These are phyloP conservation scores for Mionectes macconnelli DNA, from an alignment of 2,113 vertebrate genomes.

Conservation along the genomic window DNA sequence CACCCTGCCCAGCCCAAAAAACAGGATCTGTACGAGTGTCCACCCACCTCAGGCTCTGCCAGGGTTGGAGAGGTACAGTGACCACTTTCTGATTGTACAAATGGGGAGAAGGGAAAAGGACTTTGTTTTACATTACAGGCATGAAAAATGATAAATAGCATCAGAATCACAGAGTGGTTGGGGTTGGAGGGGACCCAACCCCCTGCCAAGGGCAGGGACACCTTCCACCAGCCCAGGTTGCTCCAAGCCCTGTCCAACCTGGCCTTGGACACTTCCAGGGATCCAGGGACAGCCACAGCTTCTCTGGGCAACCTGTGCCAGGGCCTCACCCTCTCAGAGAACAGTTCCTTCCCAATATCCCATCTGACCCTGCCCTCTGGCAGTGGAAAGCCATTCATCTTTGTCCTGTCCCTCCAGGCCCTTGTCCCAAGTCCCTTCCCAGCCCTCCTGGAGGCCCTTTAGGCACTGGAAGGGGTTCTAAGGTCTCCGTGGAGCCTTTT, in stretches of 20 bases:
- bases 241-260: accelerated
- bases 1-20: neutral
- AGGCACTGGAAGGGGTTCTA: accelerated
- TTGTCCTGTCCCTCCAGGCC: accelerated
- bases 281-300: neutral
- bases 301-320: neutral
- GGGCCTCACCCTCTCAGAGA: neutral
- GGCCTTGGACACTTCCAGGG: accelerated
- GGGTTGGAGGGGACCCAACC: neutral
- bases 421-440: accelerated
- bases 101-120: neutral
- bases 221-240: accelerated
- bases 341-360: neutral
- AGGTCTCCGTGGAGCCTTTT: neutral
- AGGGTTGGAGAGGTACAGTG: neutral
- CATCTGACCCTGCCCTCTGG: accelerated
- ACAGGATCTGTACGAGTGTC: neutral
- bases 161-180: neutral
- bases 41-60: neutral
- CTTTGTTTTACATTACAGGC: neutral
- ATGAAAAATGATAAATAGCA: neutral
- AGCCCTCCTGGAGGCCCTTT: neutral
- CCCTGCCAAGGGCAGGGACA: neutral
- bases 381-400: neutral
- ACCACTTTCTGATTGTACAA: accelerated